Evolutionary conservation across 2,888 invertebrate genomes (phyloP).

Genomic region (Cylindroiulus punctatus): DNA sequence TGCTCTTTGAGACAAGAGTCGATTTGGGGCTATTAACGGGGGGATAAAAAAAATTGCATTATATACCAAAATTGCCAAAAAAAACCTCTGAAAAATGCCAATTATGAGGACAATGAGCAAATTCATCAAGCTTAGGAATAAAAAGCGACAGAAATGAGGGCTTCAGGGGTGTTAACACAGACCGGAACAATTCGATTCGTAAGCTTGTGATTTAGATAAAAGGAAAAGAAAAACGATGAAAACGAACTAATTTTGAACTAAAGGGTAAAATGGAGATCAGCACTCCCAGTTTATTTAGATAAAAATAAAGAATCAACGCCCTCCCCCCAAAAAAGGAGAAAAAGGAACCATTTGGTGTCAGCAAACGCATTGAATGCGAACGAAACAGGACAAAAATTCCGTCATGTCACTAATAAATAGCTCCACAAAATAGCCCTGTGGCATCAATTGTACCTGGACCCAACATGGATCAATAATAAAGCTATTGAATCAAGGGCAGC

Average conservation of each 20-base stretch:
- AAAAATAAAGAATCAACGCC: not conserved
- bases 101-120: slow-evolving; percentile 1
- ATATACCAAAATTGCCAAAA: not conserved
- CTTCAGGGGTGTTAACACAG: not conserved
- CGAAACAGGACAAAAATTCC: not conserved
- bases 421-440: not conserved
- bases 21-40: not conserved
- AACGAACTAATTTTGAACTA: not conserved
- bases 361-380: not conserved
- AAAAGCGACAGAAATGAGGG: not conserved
- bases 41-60: not conserved
- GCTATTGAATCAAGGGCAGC: not conserved
- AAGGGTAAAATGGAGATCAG: slow-evolving; percentile 11
- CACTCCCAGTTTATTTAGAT: not conserved
- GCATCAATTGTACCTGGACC: not conserved
- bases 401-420: not conserved
- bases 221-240: not conserved
- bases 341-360: slow-evolving; percentile 14
- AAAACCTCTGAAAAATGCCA: not conserved
- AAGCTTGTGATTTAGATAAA: not conserved
- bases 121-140: slow-evolving; percentile 4
- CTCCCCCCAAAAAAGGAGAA: not conserved
- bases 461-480: slow-evolving; percentile 29
- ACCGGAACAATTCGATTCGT: not conserved
- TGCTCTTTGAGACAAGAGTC: not conserved